These are phyloP conservation scores for Hypomesus transpacificus DNA, from an alignment of 2,113 vertebrate species.

Conservation along the genomic window DNA sequence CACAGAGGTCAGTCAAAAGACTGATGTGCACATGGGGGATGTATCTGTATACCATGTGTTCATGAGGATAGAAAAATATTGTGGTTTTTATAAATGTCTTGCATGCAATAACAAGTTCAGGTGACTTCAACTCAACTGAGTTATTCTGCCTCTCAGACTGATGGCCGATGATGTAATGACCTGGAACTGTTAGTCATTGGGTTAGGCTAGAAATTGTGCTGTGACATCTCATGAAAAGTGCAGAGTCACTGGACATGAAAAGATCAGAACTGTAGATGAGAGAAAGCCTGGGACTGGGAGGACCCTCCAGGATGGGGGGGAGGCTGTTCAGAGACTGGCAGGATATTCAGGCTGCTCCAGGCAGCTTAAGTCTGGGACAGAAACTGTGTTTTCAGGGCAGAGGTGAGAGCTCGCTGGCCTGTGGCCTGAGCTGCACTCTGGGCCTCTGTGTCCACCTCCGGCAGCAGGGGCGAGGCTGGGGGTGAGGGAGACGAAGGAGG, in stretches of 20 bases:
- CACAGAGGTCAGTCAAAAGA: neutral
- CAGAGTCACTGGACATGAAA: too few relatives aligned
- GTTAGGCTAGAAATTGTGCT: neutral
- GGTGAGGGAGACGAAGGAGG: constrained; percentile 1
- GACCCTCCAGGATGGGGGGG: neutral
- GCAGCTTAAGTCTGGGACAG: constrained; percentile 35
- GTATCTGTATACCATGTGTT: neutral
- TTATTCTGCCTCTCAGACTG: neutral
- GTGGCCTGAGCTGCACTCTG: constrained; percentile 14
- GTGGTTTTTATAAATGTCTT: neutral
- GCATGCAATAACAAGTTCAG: neutral
- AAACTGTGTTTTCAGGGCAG: constrained; percentile 41
- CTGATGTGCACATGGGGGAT: neutral
- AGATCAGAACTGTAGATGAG: too few relatives aligned
- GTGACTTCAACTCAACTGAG: too few relatives aligned
- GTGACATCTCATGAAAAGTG: neutral
- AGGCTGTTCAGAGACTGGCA: neutral
- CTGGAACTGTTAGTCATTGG: neutral
- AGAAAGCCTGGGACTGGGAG: neutral
- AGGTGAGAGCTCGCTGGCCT: neutral
- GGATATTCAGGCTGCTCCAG: neutral
- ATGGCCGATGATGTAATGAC: neutral
- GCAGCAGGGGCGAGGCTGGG: neutral
- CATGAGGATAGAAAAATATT: neutral
- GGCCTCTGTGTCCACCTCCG: constrained; percentile 21